A percentile compares a stretch with the other conserved stretches of the same genome.
These are phyloP conservation scores for Sminthurinus aureus DNA, from an alignment of 2,888 invertebrate genomes.

Conservation along the genomic window DNA sequence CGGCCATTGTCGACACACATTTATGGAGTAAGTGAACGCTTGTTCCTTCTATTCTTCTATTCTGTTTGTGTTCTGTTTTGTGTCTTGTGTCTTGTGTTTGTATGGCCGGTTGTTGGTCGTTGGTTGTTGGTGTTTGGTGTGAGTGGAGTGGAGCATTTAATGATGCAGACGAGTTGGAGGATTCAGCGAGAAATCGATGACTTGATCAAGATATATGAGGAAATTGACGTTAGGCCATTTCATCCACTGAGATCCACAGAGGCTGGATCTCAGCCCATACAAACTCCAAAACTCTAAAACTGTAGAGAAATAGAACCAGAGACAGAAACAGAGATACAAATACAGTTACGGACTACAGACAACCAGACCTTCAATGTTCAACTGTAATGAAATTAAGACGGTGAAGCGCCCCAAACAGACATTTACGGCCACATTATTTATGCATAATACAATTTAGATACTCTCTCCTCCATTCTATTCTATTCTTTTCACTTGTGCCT, in stretches of 20 bases:
- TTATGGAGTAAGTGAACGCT: not conserved
- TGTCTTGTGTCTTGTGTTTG: not conserved
- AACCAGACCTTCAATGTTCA: not conserved
- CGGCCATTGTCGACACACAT: no score
- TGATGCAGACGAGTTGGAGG: conserved; percentile 55
- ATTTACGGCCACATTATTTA: conserved; percentile 60
- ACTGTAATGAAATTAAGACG: conserved; percentile 59
- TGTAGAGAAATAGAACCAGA: no score
- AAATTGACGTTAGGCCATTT: conserved; percentile 52
- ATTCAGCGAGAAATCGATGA: conserved; percentile 60
- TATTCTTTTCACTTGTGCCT: not conserved
- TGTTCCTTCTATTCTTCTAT: no score
- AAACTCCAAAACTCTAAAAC: no score
- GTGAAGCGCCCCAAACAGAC: conserved; percentile 57
- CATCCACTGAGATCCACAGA: no score
- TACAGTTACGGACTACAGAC: no score
- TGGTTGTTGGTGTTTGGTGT: not conserved
- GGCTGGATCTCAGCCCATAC: no score
- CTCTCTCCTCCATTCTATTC: not conserved
- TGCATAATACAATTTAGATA: conserved; percentile 52
- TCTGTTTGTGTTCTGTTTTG: no score
- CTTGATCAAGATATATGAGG: conserved; percentile 60
- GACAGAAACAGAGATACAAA: no score
- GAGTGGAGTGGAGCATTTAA: conserved; percentile 57
- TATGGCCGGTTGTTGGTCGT: not conserved